These are phyloP conservation scores for Camptogramma bilineatum DNA, from an alignment of 2,888 invertebrate genomes.

Conservation along the genomic window DNA sequence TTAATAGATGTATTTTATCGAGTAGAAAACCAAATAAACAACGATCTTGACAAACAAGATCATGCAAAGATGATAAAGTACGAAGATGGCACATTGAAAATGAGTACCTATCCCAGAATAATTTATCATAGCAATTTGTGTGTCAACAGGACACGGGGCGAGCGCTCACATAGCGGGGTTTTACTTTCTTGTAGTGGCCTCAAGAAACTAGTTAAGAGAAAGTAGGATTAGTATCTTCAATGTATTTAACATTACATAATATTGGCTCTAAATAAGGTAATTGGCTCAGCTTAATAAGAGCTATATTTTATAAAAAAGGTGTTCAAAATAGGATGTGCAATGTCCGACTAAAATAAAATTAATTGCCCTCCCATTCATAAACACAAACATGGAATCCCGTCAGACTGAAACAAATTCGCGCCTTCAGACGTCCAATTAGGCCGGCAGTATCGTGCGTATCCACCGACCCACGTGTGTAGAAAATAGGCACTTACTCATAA, in stretches of 20 bases:
- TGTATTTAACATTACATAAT: constrained; percentile 76
- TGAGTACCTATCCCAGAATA: constrained; percentile 71
- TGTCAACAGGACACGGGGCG: constrained; percentile 83
- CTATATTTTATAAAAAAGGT: constrained; percentile 39
- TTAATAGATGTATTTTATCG: background rate
- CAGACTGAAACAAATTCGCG: constrained; percentile 76
- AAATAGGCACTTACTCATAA: constrained; percentile 82
- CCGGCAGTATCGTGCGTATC: constrained; percentile 79
- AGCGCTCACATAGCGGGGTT: constrained; percentile 81
- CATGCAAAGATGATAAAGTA: constrained; percentile 21
- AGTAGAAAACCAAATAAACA: background rate
- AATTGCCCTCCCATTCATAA: constrained; percentile 47
- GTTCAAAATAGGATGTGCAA: constrained; percentile 27
- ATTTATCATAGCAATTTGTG: constrained; percentile 74
- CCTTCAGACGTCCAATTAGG: constrained; percentile 78
- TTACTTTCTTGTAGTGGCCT: constrained; percentile 83
- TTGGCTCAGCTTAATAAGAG: constrained; percentile 41
- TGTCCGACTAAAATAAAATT: constrained; percentile 42
- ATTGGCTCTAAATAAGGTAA: constrained; percentile 47
- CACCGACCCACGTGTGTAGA: constrained; percentile 78
- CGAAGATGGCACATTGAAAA: constrained; percentile 45
- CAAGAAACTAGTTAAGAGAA: constrained; percentile 84
- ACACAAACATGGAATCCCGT: constrained; percentile 61
- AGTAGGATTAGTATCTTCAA: constrained; percentile 80
- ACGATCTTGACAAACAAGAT: constrained; percentile 1